Percentiles rank a stretch among this genome's conserved stretches.
phyloP scores from a whole-genome alignment of 2,797 vertebrate genomes.

The Enteromius afrohamiltoni region DNA sequence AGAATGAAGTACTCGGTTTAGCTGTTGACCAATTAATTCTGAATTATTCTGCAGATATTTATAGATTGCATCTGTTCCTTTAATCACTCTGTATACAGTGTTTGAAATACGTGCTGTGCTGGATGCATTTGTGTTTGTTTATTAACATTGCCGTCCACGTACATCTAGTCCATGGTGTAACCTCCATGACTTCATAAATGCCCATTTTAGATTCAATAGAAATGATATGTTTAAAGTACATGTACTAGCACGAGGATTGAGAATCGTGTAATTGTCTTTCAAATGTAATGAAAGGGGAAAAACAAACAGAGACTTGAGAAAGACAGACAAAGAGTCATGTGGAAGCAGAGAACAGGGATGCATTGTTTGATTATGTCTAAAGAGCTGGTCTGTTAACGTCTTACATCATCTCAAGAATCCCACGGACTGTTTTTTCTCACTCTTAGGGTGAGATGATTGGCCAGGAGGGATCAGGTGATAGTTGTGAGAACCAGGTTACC shows the following conservation, averaged over 20 bases:
- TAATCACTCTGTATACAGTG: neutral
- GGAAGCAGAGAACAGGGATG: slow-evolving; percentile 28
- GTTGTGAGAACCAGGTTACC: slow-evolving; percentile 14
- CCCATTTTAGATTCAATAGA: neutral
- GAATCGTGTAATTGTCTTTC: neutral
- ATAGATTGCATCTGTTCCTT: neutral
- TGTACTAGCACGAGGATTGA: neutral
- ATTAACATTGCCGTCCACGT: neutral
- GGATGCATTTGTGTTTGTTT: neutral
- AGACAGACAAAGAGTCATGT: slow-evolving; percentile 13
- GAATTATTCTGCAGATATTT: neutral
- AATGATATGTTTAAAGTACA: neutral
- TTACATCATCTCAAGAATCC: slow-evolving; percentile 30
- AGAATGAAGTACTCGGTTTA: neutral
- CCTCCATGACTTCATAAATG: neutral
- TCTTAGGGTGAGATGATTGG: slow-evolving; percentile 46
- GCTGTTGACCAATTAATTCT: neutral
- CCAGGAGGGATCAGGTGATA: slow-evolving; percentile 34
- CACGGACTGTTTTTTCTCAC: neutral
- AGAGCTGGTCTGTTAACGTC: neutral
- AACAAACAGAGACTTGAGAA: neutral
- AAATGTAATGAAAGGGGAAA: neutral
- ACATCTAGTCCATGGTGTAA: neutral
- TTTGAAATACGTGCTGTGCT: neutral
- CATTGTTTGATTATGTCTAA: slow-evolving; percentile 39